These are phyloP conservation scores for Eupsittula cactorum DNA, from an alignment of 2,113 vertebrate genomes.

Conservation along the genomic window DNA sequence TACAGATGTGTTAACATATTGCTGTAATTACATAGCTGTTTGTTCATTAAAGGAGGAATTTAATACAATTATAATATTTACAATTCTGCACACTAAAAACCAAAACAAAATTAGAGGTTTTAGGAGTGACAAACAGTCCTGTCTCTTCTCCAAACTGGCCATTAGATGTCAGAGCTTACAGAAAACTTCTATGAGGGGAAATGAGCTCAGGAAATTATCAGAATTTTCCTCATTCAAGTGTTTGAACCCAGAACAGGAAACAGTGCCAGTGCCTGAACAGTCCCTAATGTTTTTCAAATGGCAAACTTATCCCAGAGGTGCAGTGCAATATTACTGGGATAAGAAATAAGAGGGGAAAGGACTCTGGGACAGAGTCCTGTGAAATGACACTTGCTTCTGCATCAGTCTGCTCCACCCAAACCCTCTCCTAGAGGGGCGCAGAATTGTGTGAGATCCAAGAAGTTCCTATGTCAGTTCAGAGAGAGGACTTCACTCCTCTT, in stretches of 20 bases:
- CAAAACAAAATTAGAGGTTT: not conserved
- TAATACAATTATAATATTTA: not conserved
- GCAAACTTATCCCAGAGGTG: not conserved
- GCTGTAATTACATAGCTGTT: not conserved
- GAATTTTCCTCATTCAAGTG: not conserved
- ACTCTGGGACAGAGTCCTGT: too few species aligned
- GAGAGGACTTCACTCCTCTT: not conserved
- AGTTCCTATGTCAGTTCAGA: not conserved
- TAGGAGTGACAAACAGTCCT: not conserved
- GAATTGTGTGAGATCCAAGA: not conserved
- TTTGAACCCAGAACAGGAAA: not conserved
- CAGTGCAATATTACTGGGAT: not conserved
- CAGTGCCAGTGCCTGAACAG: accelerated
- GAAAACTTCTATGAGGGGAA: not conserved
- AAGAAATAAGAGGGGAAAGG: not conserved
- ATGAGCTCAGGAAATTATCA: accelerated
- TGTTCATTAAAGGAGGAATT: not conserved
- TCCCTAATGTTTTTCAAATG: not conserved
- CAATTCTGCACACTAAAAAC: not conserved
- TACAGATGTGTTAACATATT: not conserved
- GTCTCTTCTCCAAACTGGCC: not conserved
- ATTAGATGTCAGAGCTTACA: not conserved
- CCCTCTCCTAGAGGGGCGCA: not conserved
- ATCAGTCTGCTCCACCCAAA: not conserved
- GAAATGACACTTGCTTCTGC: accelerated